Evolutionary conservation across 2,888 invertebrate genomes (phyloP).

Genomic region (Aelia acuminata): DNA sequence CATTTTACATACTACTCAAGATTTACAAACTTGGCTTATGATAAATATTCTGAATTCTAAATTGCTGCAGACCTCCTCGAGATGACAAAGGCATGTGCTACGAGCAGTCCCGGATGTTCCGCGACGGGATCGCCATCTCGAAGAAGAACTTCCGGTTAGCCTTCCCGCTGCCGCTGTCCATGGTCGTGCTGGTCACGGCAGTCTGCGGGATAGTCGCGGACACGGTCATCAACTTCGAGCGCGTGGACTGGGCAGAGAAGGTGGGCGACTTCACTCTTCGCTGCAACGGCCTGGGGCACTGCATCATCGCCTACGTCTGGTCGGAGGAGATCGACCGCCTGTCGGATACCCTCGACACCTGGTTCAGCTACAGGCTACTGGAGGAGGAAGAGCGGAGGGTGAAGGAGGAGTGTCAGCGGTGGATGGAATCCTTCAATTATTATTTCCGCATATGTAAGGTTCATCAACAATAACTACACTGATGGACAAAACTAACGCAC

Average conservation of each 20-base stretch:
- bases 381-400: not conserved
- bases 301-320: not conserved
- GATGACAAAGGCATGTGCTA: slow-evolving; percentile 6
- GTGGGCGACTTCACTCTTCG: not conserved
- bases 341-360: not conserved
- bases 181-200: not conserved
- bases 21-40: too few relatives aligned
- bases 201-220: not conserved
- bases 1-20: too few relatives aligned
- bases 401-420: not conserved
- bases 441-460: not conserved
- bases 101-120: slow-evolving; percentile 40
- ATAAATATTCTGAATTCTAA: too few relatives aligned
- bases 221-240: not conserved
- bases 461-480: too few relatives aligned
- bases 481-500: too few relatives aligned
- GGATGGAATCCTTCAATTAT: not conserved
- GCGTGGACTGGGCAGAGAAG: not conserved
- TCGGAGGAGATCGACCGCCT: not conserved
- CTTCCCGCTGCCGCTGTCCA: not conserved
- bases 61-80: not conserved
- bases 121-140: not conserved
- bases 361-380: not conserved
- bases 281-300: not conserved
- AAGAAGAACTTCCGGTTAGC: not conserved